Base-by-base conservation (phyloP, 2,113 vertebrate species). In the Patagioenas fasciata region DNA sequence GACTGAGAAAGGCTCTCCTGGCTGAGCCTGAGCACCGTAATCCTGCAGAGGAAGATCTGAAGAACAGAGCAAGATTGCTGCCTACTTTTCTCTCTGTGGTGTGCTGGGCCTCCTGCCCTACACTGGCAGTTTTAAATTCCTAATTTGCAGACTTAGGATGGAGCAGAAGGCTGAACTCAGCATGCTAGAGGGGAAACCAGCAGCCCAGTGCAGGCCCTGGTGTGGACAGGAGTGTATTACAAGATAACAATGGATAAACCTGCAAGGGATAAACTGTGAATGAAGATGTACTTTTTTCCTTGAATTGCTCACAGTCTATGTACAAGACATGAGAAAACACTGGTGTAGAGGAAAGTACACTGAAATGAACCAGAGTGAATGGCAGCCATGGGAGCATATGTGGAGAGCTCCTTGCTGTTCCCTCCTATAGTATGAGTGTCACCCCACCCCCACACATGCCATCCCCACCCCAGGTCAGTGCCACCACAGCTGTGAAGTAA, bases 101-200 rank as follows among this genome's bases (percentile, higher is more conserved):
- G 4, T 1, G 0, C 0, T 60, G 51, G 10, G 48, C 5, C 5
- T 93, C 28, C 53, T 72, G 42, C 10, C 7, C 12, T 36, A 19
- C 7, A 31, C 10, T 64, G 20, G 4, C 5, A 12, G 31, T 31
- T 84, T 67, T 60, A 32, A 9, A 53, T n/a, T 20, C 6, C 16
- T 53, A 34, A 58, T 75, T 36, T 62, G 8, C 19, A 8, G 16
- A 38, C 66, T 71, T 67, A 32, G 1, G 11, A 21, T 9, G 23
- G 34, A 48, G 44, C 6, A 26, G n/a, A 21, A 58, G 13, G 10
- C 28, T 38, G 28, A 58, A 58, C 48, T 81, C 54, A 65, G 14
- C 38, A 60, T 38, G 25, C 34, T 50, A 80, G 31, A 54, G 6
- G 13, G n/a, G 8, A 80, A 86, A 44, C 10, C 1, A 1, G 3